Percentiles rank a stretch among this genome's conserved stretches.
Evolutionary conservation across 2,888 invertebrate genomes (phyloP).

Genomic region (Byasa hedistus): DNA sequence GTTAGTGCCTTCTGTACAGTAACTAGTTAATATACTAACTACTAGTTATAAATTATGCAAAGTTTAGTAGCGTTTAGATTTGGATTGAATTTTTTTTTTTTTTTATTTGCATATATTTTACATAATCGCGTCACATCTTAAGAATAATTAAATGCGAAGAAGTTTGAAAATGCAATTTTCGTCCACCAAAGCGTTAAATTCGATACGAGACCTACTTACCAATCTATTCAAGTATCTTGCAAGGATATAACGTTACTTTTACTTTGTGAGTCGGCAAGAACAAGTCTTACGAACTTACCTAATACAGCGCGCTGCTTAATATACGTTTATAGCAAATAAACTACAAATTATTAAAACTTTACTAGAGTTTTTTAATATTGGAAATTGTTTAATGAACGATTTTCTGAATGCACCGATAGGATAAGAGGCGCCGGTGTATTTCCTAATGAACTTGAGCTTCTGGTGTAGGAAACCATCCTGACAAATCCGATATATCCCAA

Average conservation of each 20-base stretch:
- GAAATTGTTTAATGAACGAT: no score
- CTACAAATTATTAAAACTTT: background rate
- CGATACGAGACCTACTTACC: conserved; percentile 27
- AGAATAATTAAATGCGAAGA: background rate
- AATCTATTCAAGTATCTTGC: conserved; percentile 25
- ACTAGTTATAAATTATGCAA: no score
- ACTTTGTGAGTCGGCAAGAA: conserved; percentile 22
- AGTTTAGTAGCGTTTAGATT: no score
- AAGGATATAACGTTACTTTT: conserved; percentile 30
- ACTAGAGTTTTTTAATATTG: background rate
- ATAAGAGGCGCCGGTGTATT: no score
- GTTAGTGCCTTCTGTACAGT: no score
- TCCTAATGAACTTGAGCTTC: no score
- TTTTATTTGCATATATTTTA: background rate
- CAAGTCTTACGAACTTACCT: conserved; percentile 8
- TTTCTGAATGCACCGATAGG: background rate
- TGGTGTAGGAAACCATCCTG: no score
- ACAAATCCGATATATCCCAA: no score
- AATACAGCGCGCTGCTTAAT: conserved; percentile 8
- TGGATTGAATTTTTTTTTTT: background rate
- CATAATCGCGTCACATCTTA: no score
- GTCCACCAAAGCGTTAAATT: conserved; percentile 20
- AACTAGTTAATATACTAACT: no score
- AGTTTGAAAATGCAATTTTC: conserved; percentile 1
- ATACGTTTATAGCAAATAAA: background rate